A percentile compares a stretch with the other conserved stretches of the same genome.
phyloP scores from a whole-genome alignment of 2,113 vertebrate species.

The Mobula hypostoma region DNA sequence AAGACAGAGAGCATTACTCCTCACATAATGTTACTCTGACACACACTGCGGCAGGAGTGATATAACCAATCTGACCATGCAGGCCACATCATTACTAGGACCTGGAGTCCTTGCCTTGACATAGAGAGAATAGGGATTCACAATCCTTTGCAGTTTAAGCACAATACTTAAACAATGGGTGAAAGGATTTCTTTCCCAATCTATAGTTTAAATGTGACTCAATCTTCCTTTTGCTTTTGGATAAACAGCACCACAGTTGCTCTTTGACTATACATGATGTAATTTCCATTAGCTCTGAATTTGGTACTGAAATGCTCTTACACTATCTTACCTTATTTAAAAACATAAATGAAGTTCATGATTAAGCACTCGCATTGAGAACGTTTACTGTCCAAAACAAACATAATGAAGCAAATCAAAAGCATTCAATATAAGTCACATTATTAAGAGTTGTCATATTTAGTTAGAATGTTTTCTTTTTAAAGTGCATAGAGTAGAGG shows the following conservation, averaged over 20 bases:
- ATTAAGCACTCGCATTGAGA: background rate
- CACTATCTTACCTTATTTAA: slow-evolving; percentile 20
- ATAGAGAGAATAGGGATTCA: background rate
- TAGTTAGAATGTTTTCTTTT: slow-evolving; percentile 23
- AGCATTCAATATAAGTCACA: slow-evolving; percentile 14
- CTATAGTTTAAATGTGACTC: background rate
- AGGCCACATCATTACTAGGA: background rate
- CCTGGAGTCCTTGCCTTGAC: background rate
- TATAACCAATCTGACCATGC: background rate
- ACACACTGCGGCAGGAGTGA: background rate
- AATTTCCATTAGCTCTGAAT: background rate
- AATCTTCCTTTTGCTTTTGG: background rate
- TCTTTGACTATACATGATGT: background rate
- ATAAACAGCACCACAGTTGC: background rate
- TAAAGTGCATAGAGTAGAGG: background rate
- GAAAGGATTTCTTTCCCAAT: background rate
- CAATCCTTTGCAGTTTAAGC: background rate
- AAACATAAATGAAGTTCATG: background rate
- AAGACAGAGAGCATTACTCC: background rate
- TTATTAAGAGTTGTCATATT: slow-evolving; percentile 15
- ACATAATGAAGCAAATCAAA: slow-evolving; percentile 20
- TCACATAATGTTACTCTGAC: no score
- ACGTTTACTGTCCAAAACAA: slow-evolving; percentile 26
- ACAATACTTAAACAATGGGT: background rate
- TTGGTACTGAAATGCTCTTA: background rate